Conservation (phyloP, 1,140 invertebrate species). For the Drosophila lini region DNA sequence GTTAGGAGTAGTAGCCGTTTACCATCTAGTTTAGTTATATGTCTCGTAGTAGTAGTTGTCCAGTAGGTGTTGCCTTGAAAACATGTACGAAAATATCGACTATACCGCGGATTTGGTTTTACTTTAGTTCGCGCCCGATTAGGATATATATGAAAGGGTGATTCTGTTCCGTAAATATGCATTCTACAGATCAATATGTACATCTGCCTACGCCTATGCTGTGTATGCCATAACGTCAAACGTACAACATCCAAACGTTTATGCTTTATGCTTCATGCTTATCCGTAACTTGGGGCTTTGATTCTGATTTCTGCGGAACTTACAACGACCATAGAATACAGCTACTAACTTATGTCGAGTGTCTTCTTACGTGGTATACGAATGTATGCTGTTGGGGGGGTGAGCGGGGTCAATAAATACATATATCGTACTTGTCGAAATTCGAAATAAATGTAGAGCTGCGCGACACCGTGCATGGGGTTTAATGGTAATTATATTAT, state of each 20-base stretch:
- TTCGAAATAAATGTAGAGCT: conserved; percentile 50
- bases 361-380: conserved; percentile 73
- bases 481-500: conserved; percentile 39
- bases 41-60: conserved; percentile 22
- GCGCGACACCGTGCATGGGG: conserved; percentile 8
- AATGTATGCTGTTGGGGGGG: conserved; percentile 62
- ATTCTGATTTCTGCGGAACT: conserved; percentile 40
- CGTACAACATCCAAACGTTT: conserved; percentile 74
- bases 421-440: conserved; percentile 53
- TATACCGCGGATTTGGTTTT: conserved; percentile 31
- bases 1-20: conserved; percentile 56
- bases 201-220: conserved; percentile 31
- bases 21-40: conserved; percentile 26
- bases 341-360: conserved; percentile 65
- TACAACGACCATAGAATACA: conserved; percentile 47
- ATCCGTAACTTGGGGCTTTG: conserved; percentile 30
- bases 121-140: conserved; percentile 28
- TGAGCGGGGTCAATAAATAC: conserved; percentile 43
- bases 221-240: conserved; percentile 66
- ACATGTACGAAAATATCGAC: conserved; percentile 67
- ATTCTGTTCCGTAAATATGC: conserved; percentile 7
- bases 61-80: conserved; percentile 43
- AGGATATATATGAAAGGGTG: conserved; percentile 10
- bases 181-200: conserved; percentile 40
- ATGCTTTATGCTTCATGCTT: conserved; percentile 24